These are phyloP conservation scores for Parazoanthus atlanticus DNA, from an alignment of 92 coral and sea anemone genomes.

Conservation along the genomic window DNA sequence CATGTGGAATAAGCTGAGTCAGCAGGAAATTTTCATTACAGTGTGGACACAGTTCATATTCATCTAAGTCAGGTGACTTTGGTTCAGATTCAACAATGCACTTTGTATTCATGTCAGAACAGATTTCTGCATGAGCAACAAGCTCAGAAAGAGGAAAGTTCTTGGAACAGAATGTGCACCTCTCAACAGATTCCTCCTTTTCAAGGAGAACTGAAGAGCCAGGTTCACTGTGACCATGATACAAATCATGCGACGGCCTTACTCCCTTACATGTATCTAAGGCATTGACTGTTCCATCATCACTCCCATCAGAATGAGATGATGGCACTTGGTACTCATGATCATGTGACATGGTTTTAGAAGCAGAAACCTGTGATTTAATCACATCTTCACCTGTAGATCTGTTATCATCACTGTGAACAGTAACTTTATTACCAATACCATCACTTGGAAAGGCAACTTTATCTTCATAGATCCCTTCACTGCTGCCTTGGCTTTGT, in stretches of 20 bases:
- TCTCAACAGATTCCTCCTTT: conserved; percentile 53
- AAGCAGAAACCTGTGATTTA: background rate
- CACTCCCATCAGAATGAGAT: background rate
- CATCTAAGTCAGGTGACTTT: background rate
- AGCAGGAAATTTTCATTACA: conserved; percentile 43
- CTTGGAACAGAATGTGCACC: conserved; percentile 58
- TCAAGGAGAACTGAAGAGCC: conserved; percentile 16
- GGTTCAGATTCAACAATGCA: conserved; percentile 22
- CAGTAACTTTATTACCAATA: background rate
- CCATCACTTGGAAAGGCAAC: background rate
- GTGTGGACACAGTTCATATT: conserved; percentile 47
- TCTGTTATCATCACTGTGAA: background rate
- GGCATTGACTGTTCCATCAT: background rate
- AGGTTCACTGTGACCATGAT: background rate
- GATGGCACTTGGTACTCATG: background rate
- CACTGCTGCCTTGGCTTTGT: background rate
- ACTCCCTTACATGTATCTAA: background rate
- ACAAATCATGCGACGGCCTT: background rate
- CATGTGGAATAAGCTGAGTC: conserved; percentile 52
- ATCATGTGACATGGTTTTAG: too few species aligned
- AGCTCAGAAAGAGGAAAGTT: conserved; percentile 44
- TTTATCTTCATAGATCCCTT: conserved; percentile 34
- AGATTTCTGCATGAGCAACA: conserved; percentile 33
- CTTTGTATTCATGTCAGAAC: conserved; percentile 42
- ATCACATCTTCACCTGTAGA: background rate